These are phyloP conservation scores for Paracanthobrama guichenoti DNA, from an alignment of 2,113 vertebrate genomes.

Conservation along the genomic window DNA sequence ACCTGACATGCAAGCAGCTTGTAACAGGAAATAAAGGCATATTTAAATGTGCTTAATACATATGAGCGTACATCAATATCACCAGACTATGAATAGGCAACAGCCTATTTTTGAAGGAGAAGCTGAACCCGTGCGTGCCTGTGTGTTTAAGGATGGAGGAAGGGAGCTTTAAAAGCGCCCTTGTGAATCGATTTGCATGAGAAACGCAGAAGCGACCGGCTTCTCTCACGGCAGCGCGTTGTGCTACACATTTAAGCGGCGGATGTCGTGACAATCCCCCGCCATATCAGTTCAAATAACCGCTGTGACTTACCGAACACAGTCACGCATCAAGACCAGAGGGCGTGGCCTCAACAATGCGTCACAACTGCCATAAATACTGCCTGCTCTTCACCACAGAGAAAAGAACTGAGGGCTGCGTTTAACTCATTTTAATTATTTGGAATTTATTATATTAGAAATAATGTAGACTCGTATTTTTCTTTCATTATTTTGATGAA, in stretches of 20 bases:
- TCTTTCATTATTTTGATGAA: too few species aligned
- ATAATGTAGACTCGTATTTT: too few species aligned
- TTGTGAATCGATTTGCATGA: constrained; percentile 76
- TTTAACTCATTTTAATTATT: not conserved
- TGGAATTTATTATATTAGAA: not conserved
- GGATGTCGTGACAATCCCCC: constrained; percentile 81
- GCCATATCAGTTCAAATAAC: constrained; percentile 75
- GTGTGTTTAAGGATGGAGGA: constrained; percentile 29
- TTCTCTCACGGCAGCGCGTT: constrained; percentile 76
- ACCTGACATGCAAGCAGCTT: constrained; percentile 3
- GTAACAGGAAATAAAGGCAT: not conserved
- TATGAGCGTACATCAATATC: too few species aligned
- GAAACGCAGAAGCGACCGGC: constrained; percentile 72
- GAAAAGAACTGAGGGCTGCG: not conserved
- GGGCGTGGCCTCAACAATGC: constrained; percentile 3
- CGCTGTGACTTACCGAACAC: constrained; percentile 63
- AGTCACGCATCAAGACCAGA: constrained; percentile 62
- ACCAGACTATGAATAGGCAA: not conserved
- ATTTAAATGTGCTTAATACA: not conserved
- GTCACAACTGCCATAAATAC: constrained; percentile 10
- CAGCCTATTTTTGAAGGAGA: not conserved
- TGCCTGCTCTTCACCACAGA: not conserved
- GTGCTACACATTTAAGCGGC: constrained; percentile 75
- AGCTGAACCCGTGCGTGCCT: constrained; percentile 26
- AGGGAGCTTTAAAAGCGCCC: constrained; percentile 45